Base-by-base conservation (phyloP, 2,888 invertebrate genomes). In the Lasioglossum marginatum region DNA sequence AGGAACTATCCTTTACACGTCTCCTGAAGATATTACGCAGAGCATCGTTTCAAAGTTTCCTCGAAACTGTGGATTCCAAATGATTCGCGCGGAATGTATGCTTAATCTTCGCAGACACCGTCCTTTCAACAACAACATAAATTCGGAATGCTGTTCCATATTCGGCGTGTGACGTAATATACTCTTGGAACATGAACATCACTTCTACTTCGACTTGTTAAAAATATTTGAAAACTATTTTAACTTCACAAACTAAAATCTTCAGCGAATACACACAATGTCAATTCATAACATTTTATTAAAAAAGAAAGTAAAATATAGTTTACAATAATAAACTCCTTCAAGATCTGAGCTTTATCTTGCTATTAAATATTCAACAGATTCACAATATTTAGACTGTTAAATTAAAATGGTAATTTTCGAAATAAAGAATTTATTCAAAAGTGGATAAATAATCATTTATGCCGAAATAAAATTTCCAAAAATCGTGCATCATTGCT, bases 1-100 rank as follows among this genome's bases (percentile, higher is more conserved):
- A 57, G 19, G 14, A 75, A 77, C 27, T 27, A 81, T 66, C 43
- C 31, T 27, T 63, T 63, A 31, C 78, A 27, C 43, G 52, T 71
- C 34, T 40, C 14, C 14, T 27, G n/a, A 19, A 82, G 52, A 48
- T 43, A 72, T 81, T 63, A 31, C 37, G 12, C 6, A 27, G 71
- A 68, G 48, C 23, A 37, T 45, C 27, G 16, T 57, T 57, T 23
- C 23, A 82, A 74, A 57, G n/a, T 82, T 68, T 31, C 27, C 40
- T 10, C n/a, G 23, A 60, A 48, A 27, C n/a, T n/a, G n/a, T n/a
- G 63, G 10, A 14, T 70, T 37, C 37, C 34, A 70, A 60, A 48
- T 45, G n/a, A n/a, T 68, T 66, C 31, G 2, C 1, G 34, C 10
- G 10, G 34, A 45, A 45, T 63, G 8, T 16, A 16, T 45, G 34